Evolutionary conservation across 2,888 invertebrate species (phyloP).

Genomic region (Parthenolecanium corni): DNA sequence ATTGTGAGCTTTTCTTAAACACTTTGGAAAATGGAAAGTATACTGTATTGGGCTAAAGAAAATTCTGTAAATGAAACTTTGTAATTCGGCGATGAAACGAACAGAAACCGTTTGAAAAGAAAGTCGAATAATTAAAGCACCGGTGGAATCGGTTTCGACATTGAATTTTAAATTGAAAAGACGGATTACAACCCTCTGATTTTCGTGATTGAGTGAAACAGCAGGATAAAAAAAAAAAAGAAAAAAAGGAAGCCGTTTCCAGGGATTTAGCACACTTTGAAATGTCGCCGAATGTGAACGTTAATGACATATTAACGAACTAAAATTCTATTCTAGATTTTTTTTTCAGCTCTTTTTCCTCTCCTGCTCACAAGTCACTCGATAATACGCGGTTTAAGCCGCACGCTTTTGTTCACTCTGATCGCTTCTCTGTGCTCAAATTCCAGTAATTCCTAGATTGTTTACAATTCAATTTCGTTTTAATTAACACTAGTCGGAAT

Average conservation of each 20-base stretch:
- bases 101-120: slow-evolving; percentile 22
- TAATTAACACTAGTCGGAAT: slow-evolving; percentile 23
- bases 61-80: slow-evolving; percentile 24
- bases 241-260: slow-evolving; percentile 19
- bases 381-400: not conserved
- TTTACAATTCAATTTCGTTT: slow-evolving; percentile 23
- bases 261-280: slow-evolving; percentile 28
- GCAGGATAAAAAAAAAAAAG: too few species aligned
- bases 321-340: slow-evolving; percentile 1
- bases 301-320: slow-evolving; percentile 27
- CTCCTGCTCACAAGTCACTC: too few species aligned
- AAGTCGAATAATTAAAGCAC: slow-evolving; percentile 23
- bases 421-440: slow-evolving; percentile 12
- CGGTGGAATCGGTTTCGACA: not conserved
- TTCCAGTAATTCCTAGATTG: slow-evolving; percentile 12
- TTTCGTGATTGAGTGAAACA: not conserved
- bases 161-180: slow-evolving; percentile 26
- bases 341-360: not conserved
- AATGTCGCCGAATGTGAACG: slow-evolving; percentile 25
- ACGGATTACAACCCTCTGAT: slow-evolving; percentile 14
- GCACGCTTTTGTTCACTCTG: not conserved
- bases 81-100: slow-evolving; percentile 28
- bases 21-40: too few species aligned
- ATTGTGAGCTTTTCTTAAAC: too few species aligned
- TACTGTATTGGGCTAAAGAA: slow-evolving; percentile 8